Conservation (phyloP, 2,113 vertebrate genomes). For the Seriola quinqueradiata region DNA sequence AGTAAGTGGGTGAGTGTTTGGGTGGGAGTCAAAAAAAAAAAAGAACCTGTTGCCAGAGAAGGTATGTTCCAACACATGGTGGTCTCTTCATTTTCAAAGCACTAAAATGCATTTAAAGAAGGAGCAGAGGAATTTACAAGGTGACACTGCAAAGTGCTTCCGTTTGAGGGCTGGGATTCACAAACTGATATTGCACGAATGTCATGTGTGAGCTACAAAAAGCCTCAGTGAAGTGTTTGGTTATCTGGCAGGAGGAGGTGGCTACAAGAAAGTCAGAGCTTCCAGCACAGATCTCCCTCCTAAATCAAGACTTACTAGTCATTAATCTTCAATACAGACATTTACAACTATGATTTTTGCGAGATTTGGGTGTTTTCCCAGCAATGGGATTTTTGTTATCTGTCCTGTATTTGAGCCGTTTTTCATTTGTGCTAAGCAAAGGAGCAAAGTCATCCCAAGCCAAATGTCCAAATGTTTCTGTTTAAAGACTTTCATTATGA, state of each 20-base stretch:
- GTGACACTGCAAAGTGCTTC: slow-evolving; percentile 56
- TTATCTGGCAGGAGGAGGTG: slow-evolving; percentile 51
- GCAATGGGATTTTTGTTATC: slow-evolving; percentile 45
- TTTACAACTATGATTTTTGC: slow-evolving; percentile 39
- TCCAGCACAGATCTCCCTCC: slow-evolving; percentile 12
- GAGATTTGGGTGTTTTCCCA: slow-evolving; percentile 61
- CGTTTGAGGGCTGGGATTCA: slow-evolving; percentile 53
- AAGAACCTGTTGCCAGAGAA: slow-evolving; percentile 67
- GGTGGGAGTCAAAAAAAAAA: slow-evolving; percentile 51
- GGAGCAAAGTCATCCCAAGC: slow-evolving; percentile 45
- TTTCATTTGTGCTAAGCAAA: slow-evolving; percentile 70
- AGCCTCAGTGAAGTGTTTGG: slow-evolving; percentile 6
- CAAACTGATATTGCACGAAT: slow-evolving; percentile 44
- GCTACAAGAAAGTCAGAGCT: slow-evolving; percentile 19
- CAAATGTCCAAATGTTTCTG: slow-evolving; percentile 67
- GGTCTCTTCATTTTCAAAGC: slow-evolving; percentile 72
- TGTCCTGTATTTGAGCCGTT: slow-evolving; percentile 49
- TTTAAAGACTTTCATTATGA: slow-evolving; percentile 56
- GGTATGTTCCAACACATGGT: slow-evolving; percentile 76
- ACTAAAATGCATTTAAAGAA: slow-evolving; percentile 53
- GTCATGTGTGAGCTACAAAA: slow-evolving; percentile 39
- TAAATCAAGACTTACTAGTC: slow-evolving; percentile 34
- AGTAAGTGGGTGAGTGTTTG: slow-evolving; percentile 61
- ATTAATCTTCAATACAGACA: slow-evolving; percentile 63
- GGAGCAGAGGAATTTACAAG: slow-evolving; percentile 73